Percentiles rank a stretch among this genome's conserved stretches.
Conservation (phyloP, 2,888 invertebrate species). For the Hirtodrosophila alboralis region DNA sequence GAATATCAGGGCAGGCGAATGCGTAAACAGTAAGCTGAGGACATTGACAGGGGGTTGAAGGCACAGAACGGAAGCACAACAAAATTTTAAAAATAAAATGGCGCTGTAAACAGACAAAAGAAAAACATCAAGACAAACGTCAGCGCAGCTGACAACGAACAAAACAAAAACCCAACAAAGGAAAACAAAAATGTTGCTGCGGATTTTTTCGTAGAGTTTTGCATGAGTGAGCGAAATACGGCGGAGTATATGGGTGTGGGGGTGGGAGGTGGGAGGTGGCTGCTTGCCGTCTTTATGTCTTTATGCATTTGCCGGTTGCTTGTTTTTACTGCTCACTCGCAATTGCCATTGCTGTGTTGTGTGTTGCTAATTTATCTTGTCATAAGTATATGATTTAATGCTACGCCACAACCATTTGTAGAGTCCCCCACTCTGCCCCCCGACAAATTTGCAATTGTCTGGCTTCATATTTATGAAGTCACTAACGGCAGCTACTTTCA, state of each 20-base stretch:
- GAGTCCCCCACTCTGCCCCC: not conserved
- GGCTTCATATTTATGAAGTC: conserved; percentile 49
- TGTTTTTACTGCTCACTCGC: conserved; percentile 21
- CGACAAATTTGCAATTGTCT: conserved; percentile 12
- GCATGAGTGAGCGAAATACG: conserved; percentile 27
- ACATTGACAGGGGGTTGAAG: conserved; percentile 14
- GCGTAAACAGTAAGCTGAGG: conserved; percentile 54
- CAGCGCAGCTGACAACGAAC: conserved; percentile 29
- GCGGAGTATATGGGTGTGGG: conserved; percentile 2
- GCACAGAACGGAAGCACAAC: conserved; percentile 52
- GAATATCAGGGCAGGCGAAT: conserved; percentile 41
- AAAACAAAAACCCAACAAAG: conserved; percentile 28
- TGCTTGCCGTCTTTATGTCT: conserved; percentile 31
- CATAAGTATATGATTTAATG: conserved; percentile 68
- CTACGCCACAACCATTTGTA: conserved; percentile 31
- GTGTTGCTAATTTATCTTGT: conserved; percentile 73
- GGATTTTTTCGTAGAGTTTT: conserved; percentile 31
- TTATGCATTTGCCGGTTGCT: conserved; percentile 34
- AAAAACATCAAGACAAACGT: conserved; percentile 41
- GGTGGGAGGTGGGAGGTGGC: not conserved
- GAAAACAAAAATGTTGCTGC: conserved; percentile 13
- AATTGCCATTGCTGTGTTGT: conserved; percentile 29
- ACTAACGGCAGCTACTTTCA: conserved; percentile 35
- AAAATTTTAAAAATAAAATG: conserved; percentile 65
- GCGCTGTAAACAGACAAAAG: conserved; percentile 70